Conservation (phyloP, 2,888 invertebrate genomes). For the Ormyrus labotus region DNA sequence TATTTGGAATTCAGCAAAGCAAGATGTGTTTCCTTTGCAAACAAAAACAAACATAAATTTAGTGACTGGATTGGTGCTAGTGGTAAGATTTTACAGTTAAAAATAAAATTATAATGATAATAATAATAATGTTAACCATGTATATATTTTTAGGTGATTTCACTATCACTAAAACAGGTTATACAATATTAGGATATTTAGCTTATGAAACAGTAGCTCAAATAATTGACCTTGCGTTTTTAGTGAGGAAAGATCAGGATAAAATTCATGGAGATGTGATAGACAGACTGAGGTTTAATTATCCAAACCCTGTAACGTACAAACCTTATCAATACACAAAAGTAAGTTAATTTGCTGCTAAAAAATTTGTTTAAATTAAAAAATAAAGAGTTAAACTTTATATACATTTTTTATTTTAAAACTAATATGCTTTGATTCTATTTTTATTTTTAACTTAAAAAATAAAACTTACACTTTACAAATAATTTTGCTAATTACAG, state of each 20-base stretch:
- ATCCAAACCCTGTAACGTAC: slow-evolving; percentile 79
- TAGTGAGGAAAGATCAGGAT: slow-evolving; percentile 87
- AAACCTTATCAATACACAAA: slow-evolving; percentile 72
- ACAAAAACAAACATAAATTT: slow-evolving; percentile 76
- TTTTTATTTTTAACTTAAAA: background rate
- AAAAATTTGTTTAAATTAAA: background rate
- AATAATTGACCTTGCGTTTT: slow-evolving; percentile 88
- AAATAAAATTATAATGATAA: slow-evolving; percentile 22
- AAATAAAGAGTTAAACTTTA: background rate
- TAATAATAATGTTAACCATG: background rate
- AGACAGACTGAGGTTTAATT: slow-evolving; percentile 81
- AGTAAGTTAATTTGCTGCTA: slow-evolving; percentile 59
- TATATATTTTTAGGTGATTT: slow-evolving; percentile 76
- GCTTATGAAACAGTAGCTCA: slow-evolving; percentile 95
- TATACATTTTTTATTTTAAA: slow-evolving; percentile 20
- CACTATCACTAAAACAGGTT: slow-evolving; percentile 80
- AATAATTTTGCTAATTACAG: slow-evolving; percentile 59
- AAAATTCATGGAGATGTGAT: slow-evolving; percentile 84
- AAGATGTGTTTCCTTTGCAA: slow-evolving; percentile 84
- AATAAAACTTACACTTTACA: background rate
- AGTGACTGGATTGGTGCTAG: slow-evolving; percentile 70
- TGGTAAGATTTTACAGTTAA: slow-evolving; percentile 61
- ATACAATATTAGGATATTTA: slow-evolving; percentile 89
- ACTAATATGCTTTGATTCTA: background rate
- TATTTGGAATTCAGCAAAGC: slow-evolving; percentile 90